Conservation (phyloP, 2,113 vertebrate species). For the Megalops atlanticus region DNA sequence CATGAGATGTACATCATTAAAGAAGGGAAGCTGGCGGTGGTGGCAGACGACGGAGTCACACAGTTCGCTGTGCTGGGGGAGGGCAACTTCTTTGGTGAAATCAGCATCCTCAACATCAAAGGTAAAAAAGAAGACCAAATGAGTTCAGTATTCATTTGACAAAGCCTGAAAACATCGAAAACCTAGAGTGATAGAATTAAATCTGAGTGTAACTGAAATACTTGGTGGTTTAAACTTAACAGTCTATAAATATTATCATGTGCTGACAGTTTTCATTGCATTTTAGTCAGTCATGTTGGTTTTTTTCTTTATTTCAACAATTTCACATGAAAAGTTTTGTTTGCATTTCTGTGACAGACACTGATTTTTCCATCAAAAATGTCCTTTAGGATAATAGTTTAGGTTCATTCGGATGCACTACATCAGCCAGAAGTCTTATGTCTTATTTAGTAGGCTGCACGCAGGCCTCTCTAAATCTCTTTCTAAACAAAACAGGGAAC, state of each 20-base stretch:
- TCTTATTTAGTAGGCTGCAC: background rate
- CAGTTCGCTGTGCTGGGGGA: constrained; percentile 80
- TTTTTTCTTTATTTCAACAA: too few relatives aligned
- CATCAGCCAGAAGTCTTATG: background rate
- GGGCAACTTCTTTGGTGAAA: constrained; percentile 93
- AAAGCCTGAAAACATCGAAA: background rate
- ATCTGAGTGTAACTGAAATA: background rate
- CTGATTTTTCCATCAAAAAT: background rate
- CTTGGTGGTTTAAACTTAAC: background rate
- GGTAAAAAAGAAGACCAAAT: constrained; percentile 58
- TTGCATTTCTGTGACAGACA: too few relatives aligned
- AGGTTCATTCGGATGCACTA: background rate
- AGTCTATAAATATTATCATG: background rate
- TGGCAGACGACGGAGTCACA: constrained; percentile 84
- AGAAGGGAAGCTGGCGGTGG: constrained; percentile 85
- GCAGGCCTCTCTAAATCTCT: background rate
- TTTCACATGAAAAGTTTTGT: too few relatives aligned
- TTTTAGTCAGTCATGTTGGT: background rate
- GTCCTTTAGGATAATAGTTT: background rate
- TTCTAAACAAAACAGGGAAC: constrained; percentile 74
- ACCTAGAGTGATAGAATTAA: background rate
- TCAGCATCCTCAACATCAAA: constrained; percentile 93
- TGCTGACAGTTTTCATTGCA: background rate
- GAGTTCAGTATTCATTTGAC: background rate
- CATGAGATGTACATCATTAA: constrained; percentile 93